Percentiles rank a stretch among this genome's conserved stretches.
Evolutionary conservation across 2,888 invertebrate species (phyloP).

Genomic region (Plusia festucae): DNA sequence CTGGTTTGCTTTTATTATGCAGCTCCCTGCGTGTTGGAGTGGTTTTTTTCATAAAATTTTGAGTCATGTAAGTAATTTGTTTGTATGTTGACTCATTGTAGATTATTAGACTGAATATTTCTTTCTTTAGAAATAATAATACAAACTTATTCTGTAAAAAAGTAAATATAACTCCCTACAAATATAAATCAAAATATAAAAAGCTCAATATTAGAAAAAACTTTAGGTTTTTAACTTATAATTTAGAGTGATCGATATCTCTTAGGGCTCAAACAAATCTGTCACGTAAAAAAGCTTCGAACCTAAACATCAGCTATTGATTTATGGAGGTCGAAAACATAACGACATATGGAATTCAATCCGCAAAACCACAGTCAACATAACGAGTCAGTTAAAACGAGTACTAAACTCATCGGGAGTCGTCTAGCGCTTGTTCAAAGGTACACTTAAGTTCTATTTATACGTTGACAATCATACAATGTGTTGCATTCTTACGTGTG

Average conservation of each 20-base stretch:
- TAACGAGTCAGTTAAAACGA: constrained; percentile 19
- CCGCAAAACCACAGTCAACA: background rate
- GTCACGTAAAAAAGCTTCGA: background rate
- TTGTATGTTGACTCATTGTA: no score
- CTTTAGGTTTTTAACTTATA: no score
- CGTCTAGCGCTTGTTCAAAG: constrained; percentile 29
- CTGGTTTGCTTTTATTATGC: constrained; percentile 4
- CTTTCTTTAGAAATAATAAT: no score
- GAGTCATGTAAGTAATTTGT: no score
- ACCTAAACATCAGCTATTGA: background rate
- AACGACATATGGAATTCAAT: background rate
- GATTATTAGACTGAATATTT: no score
- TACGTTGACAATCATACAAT: constrained; percentile 55
- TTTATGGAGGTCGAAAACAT: background rate
- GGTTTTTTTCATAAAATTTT: background rate
- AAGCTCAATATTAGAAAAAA: no score
- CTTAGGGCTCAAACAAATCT: background rate
- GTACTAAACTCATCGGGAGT: constrained; percentile 23
- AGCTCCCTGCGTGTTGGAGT: background rate
- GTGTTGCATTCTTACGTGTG: constrained; percentile 63
- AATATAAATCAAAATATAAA: no score
- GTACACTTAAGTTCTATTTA: constrained; percentile 44
- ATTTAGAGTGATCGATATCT: background rate
- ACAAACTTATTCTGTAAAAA: no score
- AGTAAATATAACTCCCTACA: no score